Evolutionary conservation across 2,888 invertebrate genomes (phyloP), one percentile per base, ranked within the genome.

Genomic region (Agriotes lineatus): DNA sequence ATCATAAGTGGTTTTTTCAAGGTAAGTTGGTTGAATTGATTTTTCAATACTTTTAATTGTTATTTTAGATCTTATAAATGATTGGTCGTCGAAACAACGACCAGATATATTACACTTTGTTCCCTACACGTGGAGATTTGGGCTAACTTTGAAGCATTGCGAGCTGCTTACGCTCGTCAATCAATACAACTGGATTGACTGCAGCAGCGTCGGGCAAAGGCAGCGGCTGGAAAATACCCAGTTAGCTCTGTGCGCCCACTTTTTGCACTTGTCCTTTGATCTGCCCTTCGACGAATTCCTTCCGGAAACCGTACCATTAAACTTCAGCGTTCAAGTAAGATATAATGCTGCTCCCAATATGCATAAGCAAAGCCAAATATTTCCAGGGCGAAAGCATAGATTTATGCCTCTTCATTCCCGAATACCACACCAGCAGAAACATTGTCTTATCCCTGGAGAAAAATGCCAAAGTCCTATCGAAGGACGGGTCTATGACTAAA

Each of bases 161-260:
- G 97, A 99, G 85, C 88, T 99, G 12, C 90, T 98, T 0, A 95
- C 96, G 44, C 86, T 96, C 12, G 93, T 96, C 79, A 99, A 99
- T 85, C 96, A 99, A 82, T 95, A 95, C 84, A 99, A 99, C 84
- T 99, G 99, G 99, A 94, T 99, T 75, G 99, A 99, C 84, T 98
- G 98, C 78, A 96, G 96, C 61, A 96, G 96, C 20, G 95, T 96
- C 56, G 94, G 96, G 77, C 96, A 96, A 83, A 76, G 80, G 60
- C 82, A 80, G 64, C 78, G 82, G 48, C 73, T 82, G 33, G 97
- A 97, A 85, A 97, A 97, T 83, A 92, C 96, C 84, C 96, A 96
- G 81, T 89, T 97, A 61, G 97, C 96, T 0, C 93, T 97, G 77
- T 96, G 96, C 81, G 97, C 97, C 0, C 97, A 97, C 81, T 89